These are phyloP conservation scores for Seira ritae DNA, from an alignment of 2,888 invertebrate genomes.

Conservation along the genomic window DNA sequence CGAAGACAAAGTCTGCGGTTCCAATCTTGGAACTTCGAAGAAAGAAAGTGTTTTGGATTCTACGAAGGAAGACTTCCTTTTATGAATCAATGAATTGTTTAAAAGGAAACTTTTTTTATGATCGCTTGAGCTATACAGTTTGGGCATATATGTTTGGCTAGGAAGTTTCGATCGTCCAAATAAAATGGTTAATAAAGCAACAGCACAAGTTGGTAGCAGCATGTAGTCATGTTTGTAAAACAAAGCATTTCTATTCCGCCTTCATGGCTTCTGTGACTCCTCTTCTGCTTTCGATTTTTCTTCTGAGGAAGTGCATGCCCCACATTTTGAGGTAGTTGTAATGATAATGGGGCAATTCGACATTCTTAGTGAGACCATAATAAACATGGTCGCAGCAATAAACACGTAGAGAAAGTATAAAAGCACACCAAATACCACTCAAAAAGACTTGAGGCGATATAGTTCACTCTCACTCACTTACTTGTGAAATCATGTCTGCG, in stretches of 20 bases:
- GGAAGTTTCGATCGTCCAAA: slow-evolving; percentile 4
- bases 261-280: too few relatives aligned
- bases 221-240: too few relatives aligned
- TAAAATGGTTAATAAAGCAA: too few relatives aligned
- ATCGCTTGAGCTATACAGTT: neutral
- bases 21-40: too few relatives aligned
- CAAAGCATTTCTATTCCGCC: too few relatives aligned
- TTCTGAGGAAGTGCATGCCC: slow-evolving; percentile 25
- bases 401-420: slow-evolving; percentile 34
- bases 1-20: too few relatives aligned
- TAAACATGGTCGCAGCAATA: slow-evolving; percentile 35
- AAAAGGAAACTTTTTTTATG: too few relatives aligned
- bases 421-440: neutral
- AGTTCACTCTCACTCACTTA: neutral
- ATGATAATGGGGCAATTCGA: slow-evolving; percentile 54
- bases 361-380: slow-evolving; percentile 20
- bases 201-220: too few relatives aligned
- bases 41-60: slow-evolving; percentile 2
- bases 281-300: slow-evolving; percentile 1
- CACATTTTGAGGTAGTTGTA: slow-evolving; percentile 37
- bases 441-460: too few relatives aligned
- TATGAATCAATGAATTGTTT: too few relatives aligned
- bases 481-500: neutral
- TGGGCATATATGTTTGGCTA: neutral
- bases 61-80: too few relatives aligned